Evolutionary conservation across 1,140 invertebrate genomes (phyloP).

Genomic region (Drosophila paulistorum): DNA sequence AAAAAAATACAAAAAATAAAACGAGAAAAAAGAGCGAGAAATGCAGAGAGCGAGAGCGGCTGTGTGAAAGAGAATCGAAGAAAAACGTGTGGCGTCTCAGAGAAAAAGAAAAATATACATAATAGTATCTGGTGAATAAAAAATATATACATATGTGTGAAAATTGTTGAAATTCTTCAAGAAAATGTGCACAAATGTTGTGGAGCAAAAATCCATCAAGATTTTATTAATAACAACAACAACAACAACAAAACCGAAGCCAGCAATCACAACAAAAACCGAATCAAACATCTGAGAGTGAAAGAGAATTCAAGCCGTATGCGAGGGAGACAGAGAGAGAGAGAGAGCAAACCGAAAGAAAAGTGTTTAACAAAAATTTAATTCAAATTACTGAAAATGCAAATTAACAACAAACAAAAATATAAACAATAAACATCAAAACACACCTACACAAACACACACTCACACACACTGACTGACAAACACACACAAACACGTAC

Average conservation of each 20-base stretch:
- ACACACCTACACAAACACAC: constrained; percentile 17
- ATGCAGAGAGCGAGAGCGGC: constrained; percentile 24
- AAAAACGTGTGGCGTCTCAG: constrained; percentile 70
- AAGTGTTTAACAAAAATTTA: constrained; percentile 40
- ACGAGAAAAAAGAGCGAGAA: constrained; percentile 37
- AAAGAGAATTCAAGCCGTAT: constrained; percentile 11
- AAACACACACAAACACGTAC: constrained; percentile 35
- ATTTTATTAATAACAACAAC: constrained; percentile 21
- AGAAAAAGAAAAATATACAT: constrained; percentile 39
- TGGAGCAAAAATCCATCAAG: constrained; percentile 37
- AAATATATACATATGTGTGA: constrained; percentile 72
- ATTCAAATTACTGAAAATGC: constrained; percentile 43
- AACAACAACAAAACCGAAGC: constrained; percentile 49
- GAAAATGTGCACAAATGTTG: constrained; percentile 59
- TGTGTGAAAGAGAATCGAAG: constrained; percentile 47
- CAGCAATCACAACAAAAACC: constrained; percentile 78
- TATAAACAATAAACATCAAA: constrained; percentile 28
- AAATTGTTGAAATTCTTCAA: constrained; percentile 64
- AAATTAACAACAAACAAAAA: constrained; percentile 27
- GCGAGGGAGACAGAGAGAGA: neutral
- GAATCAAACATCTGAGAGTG: constrained; percentile 49
- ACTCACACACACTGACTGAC: constrained; percentile 24
- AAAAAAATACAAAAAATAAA: constrained; percentile 39
- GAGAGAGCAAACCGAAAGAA: neutral
- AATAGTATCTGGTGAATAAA: constrained; percentile 49